Base-by-base conservation (phyloP, 2,888 invertebrate genomes). In the Bruchidius siliquastri region DNA sequence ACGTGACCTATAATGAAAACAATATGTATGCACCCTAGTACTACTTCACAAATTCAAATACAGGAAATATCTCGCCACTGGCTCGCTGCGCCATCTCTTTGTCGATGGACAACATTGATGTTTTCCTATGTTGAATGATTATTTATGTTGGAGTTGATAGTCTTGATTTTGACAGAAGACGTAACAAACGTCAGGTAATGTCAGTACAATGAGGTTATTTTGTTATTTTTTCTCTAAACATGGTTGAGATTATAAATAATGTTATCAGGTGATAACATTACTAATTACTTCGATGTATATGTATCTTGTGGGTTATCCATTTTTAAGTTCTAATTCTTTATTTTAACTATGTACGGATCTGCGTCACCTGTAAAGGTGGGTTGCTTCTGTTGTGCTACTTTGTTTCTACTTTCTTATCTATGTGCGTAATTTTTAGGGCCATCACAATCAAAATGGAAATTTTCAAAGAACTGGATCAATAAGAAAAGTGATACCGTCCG, bases 401-500 rank as follows among this genome's bases (percentile, higher is more conserved):
- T 71, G 49, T 30, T 70, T 72, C 21, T 49, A 30, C 32, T 10
- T 66, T 1, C 32, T 26, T 68, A 22, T 73, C 26, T 2, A n/a
- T 66, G 0, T 32, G 20, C 18, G 73, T 71, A 22, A 69, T 77
- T 79, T 71, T 72, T 18, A 30, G 71, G 20, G 3, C 26, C 20
- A 77, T 78, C 74, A 73, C 71, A 77, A 78, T 72, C 68, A 76
- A 71, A 77, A 79, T 32, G 79, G 79, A 72, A 85, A 86, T 79
- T 87, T 89, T 76, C 87, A 85, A 76, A 85, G 90, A 77, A 88
- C 90, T 81, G 90, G 90, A 68, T 90, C 90, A 0, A 86, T 90
- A 74, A 85, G 90, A 78, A 89, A 88, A 83, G 88, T 90, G 74
- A 84, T 91, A 76, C 89, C 90, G 68, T 84, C 87, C 10, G 87